Evolutionary conservation across 2,797 vertebrate genomes (phyloP).

Genomic region (Sebastes vulpes): DNA sequence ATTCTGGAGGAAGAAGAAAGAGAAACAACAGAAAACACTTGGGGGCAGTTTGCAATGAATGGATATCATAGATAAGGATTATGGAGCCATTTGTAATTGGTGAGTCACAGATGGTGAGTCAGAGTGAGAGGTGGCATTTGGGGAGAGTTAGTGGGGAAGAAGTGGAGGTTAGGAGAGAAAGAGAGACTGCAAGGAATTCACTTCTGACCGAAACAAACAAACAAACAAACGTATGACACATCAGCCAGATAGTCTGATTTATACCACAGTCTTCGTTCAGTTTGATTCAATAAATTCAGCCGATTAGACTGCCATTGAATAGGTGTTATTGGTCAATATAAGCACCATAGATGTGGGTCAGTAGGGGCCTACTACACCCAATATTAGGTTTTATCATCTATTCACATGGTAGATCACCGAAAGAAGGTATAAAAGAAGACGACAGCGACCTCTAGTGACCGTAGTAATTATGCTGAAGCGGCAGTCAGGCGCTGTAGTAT

Average conservation of each 20-base stretch:
- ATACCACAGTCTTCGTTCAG: neutral
- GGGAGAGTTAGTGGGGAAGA: neutral
- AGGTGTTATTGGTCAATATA: too few relatives aligned
- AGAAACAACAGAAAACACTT: slow-evolving; percentile 14
- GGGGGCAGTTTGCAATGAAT: slow-evolving; percentile 16
- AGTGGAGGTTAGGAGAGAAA: neutral
- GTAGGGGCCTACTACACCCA: too few relatives aligned
- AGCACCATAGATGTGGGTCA: too few relatives aligned
- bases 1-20: slow-evolving; percentile 9
- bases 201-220: neutral
- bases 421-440: too few relatives aligned
- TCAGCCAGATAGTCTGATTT: neutral
- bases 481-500: too few relatives aligned
- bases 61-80: slow-evolving; percentile 32
- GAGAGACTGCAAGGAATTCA: neutral
- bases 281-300: too few relatives aligned
- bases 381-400: too few relatives aligned
- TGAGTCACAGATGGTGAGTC: slow-evolving; percentile 42
- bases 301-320: too few relatives aligned
- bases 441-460: too few relatives aligned
- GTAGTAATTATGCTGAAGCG: too few relatives aligned
- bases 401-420: too few relatives aligned
- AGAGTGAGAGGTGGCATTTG: slow-evolving; percentile 7
- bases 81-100: slow-evolving; percentile 30
- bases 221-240: neutral